These are phyloP conservation scores for Oryzias celebensis DNA, from an alignment of 2,113 vertebrate genomes.

Conservation along the genomic window DNA sequence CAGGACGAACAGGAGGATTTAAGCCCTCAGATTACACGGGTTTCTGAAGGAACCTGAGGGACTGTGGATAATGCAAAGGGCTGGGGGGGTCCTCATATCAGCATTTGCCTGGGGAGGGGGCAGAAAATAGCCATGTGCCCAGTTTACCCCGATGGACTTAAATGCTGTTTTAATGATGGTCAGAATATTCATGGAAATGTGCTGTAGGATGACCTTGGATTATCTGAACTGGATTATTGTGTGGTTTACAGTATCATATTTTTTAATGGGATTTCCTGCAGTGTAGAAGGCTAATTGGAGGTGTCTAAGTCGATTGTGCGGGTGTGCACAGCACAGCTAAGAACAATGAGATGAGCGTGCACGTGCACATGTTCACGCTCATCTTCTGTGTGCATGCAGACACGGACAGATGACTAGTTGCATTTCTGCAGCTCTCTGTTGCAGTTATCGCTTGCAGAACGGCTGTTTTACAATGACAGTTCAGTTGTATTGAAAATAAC, in stretches of 20 bases:
- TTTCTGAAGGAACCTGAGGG: slow-evolving; percentile 65
- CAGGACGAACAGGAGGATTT: slow-evolving; percentile 76
- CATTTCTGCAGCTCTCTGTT: neutral
- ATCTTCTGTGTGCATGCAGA: neutral
- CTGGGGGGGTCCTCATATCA: slow-evolving; percentile 42
- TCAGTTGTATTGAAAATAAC: slow-evolving; percentile 41
- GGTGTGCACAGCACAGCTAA: slow-evolving; percentile 42
- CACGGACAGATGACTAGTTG: neutral
- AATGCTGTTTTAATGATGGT: neutral
- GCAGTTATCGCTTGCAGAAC: slow-evolving; percentile 25
- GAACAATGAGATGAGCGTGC: slow-evolving; percentile 31
- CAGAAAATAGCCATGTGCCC: slow-evolving; percentile 5
- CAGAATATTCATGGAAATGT: slow-evolving; percentile 6
- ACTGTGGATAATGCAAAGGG: slow-evolving; percentile 56
- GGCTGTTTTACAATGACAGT: slow-evolving; percentile 14
- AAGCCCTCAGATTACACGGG: slow-evolving; percentile 71
- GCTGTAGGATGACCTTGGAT: slow-evolving; percentile 37
- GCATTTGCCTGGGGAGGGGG: slow-evolving; percentile 21
- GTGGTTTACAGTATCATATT: slow-evolving; percentile 66
- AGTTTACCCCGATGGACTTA: neutral
- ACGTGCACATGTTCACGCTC: neutral
- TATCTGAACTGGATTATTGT: slow-evolving; percentile 59
- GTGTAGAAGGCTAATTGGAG: slow-evolving; percentile 49
- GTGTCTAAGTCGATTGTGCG: slow-evolving; percentile 51
- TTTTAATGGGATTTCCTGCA: slow-evolving; percentile 61